Percentiles rank a stretch among this genome's conserved stretches.
Evolutionary conservation across 1,140 invertebrate species (phyloP).

Genomic region (Drosophila ficusphila): DNA sequence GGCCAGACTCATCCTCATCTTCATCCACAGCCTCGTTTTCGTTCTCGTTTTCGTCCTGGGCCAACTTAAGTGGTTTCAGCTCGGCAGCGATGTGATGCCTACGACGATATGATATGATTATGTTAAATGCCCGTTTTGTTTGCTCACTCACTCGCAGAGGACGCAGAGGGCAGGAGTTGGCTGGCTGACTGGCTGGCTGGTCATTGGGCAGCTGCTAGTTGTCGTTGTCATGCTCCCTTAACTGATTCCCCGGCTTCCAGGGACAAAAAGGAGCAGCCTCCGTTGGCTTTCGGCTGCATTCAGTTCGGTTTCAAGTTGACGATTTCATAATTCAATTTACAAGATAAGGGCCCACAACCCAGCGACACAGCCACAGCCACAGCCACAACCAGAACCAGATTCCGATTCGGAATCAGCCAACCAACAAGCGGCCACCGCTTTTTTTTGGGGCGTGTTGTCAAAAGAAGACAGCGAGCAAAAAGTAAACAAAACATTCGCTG

Average conservation of each 20-base stretch:
- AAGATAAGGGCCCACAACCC: conserved; percentile 65
- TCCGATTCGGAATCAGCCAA: conserved; percentile 35
- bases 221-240: conserved; percentile 76
- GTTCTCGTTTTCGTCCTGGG: conserved; percentile 23
- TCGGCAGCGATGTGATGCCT: conserved; percentile 73
- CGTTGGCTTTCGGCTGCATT: conserved; percentile 46
- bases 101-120: conserved; percentile 80
- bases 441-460: conserved; percentile 72
- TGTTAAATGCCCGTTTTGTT: conserved; percentile 82
- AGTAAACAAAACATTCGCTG: conserved; percentile 35
- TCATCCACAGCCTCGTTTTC: conserved; percentile 29
- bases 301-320: conserved; percentile 80
- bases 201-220: conserved; percentile 68
- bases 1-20: conserved; percentile 62
- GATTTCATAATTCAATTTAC: conserved; percentile 83
- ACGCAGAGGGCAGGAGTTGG: conserved; percentile 9
- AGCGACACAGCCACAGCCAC: conserved; percentile 40
- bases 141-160: conserved; percentile 57
- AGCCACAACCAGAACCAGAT: conserved; percentile 14
- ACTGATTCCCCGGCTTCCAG: conserved; percentile 71
- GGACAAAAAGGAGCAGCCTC: conserved; percentile 72
- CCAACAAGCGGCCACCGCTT: conserved; percentile 52
- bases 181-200: conserved; percentile 31
- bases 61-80: conserved; percentile 75
- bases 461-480: conserved; percentile 42